Evolutionary conservation across 2,888 invertebrate genomes (phyloP), one percentile per base, ranked within the genome.

Genomic region (Dicyrtomina minuta): DNA sequence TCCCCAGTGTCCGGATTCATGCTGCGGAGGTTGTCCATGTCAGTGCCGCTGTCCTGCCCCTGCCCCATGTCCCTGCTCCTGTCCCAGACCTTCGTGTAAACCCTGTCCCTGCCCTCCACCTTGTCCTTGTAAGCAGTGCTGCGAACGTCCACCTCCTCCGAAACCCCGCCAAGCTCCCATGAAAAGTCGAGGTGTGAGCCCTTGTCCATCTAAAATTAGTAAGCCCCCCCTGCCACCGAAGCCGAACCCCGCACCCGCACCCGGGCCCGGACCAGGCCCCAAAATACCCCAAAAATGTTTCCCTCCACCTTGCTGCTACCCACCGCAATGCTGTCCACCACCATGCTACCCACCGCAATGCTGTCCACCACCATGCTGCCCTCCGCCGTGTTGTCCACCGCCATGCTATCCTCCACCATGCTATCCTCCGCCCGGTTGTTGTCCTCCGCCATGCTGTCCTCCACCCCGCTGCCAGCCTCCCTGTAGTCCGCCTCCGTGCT

Each of bases 401-500:
- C 55, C 55, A 6, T 20, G 12, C 22, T 55, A 8, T 22, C 44
- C 44, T 5, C 61, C 61, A 13, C 39, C 6, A 33, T 27, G 39
- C 20, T n/a, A 6, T 13, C 43, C 43, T 20, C 61, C 44, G 12
- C 33, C 33, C 33, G 3, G 33, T 8, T 15, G 55, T 22, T 12
- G 4, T 3, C 55, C 55, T 10, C 12, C 49, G 5, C 5, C 10
- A 8, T 55, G 55, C 55, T 24, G 20, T 55, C 24, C 22, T 15
- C 55, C 55, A 20, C 55, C 55, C 17, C 24, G 4, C 24, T 33
- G 61, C n/a, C 26, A 4, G 5, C 46, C 61, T n/a, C 61, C 49
- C 4, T 49, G 62, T 49, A 49, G 62, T 51, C 33, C 17, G 6
- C 12, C 49, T 12, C 62, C 62, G 6, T 24, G 51, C 24, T 51